Evolutionary conservation across 2,888 invertebrate genomes (phyloP), one percentile per base, ranked within the genome.

Genomic region (Eupithecia centaureata): DNA sequence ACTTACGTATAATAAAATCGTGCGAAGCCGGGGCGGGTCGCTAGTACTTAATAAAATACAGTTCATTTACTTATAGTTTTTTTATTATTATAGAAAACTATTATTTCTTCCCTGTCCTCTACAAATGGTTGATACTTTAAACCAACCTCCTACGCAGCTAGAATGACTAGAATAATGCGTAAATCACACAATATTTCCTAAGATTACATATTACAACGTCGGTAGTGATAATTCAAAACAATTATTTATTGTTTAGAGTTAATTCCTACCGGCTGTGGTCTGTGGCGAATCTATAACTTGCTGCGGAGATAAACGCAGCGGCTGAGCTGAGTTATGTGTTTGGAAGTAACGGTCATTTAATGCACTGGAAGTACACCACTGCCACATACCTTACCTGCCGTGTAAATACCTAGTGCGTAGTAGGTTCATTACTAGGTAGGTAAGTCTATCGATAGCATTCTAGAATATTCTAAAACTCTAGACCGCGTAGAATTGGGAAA

Each of bases 201-300:
- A 67, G 67, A 67, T 63, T 63, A 54, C 68, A 61, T 28, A 27
- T 56, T 56, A 56, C 13, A 12, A 18, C 22, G 33, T 70, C 63
- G 65, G 67, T 67, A 71, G 79, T 77, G 82, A 82, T 84, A 81
- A 85, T 85, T 84, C 79, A 75, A 73, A 76, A 77, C 78, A 82
- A 80, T 82, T 81, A 84, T 85, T 85, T 82, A 83, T 83, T 83
- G 79, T 82, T 76, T 72, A 73, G 76, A 76, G 77, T 58, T 83
- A 83, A 83, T 83, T 82, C 68, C 75, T 69, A 72, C 73, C 73
- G 57, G 52, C 70, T 58, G 65, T 64, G 62, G 27, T 63, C 72
- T 72, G 73, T 74, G 63, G 69, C 72, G 73, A 77, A 78, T 78
- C 73, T 73, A 68, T 76, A 78, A 77, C 58, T 72, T 68, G 35